phyloP scores from a whole-genome alignment of 2,113 vertebrate genomes.

The Isurus oxyrinchus region DNA sequence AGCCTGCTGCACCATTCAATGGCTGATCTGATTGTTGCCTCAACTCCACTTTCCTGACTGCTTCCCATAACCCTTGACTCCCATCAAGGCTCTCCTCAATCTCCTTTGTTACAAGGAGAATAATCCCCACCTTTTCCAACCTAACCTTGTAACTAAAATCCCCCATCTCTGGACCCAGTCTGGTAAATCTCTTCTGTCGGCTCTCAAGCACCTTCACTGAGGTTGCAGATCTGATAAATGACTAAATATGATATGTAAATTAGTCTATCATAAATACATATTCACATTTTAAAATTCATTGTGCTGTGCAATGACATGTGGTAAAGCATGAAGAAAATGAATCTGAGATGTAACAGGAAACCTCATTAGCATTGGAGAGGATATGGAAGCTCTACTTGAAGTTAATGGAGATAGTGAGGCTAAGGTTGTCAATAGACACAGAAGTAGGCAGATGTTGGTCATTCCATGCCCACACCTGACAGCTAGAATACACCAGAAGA shows the following conservation, averaged over 20 bases:
- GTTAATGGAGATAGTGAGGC: background rate
- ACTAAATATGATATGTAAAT: background rate
- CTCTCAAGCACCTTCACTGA: background rate
- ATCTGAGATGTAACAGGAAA: background rate
- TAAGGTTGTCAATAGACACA: background rate
- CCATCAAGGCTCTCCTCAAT: too few species aligned
- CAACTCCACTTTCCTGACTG: too few species aligned
- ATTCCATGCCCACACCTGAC: background rate
- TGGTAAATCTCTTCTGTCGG: too few species aligned
- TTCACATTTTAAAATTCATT: background rate
- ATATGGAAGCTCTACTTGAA: background rate
- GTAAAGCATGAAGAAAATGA: background rate
- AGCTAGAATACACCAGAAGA: background rate
- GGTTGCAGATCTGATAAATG: background rate
- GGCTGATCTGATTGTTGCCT: too few species aligned
- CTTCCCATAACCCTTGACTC: too few species aligned
- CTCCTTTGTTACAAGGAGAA: too few species aligned
- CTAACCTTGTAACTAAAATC: too few species aligned
- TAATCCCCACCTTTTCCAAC: too few species aligned
- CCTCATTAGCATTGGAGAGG: background rate
- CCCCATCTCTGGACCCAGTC: too few species aligned
- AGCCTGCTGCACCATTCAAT: too few species aligned
- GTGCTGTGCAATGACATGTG: background rate
- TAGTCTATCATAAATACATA: background rate
- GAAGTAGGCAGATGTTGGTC: background rate